These are phyloP conservation scores for Lamellibrachia luymesi DNA, from an alignment of 1,140 invertebrate genomes.

Conservation along the genomic window DNA sequence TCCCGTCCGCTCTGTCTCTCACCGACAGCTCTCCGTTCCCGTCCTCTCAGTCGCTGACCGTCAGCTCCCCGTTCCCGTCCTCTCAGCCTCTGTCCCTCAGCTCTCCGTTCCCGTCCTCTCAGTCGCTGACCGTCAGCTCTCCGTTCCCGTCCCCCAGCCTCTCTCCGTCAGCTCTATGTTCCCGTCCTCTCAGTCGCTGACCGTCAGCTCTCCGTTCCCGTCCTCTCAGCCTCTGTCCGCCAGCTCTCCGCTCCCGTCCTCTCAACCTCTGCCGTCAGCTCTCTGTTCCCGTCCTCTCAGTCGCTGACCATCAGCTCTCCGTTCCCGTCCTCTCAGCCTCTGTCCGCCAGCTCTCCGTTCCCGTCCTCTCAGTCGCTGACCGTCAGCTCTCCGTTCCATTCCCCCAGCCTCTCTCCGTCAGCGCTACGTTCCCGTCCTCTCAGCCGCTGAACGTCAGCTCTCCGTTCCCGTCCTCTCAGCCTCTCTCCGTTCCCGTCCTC, in stretches of 20 bases:
- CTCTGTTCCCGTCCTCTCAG: not conserved
- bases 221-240: not conserved
- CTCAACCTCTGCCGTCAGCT: not conserved
- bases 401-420: no score
- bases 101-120: not conserved
- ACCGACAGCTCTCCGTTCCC: not conserved
- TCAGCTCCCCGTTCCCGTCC: not conserved
- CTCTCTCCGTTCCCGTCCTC: not conserved
- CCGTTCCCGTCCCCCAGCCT: not conserved
- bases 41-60: not conserved
- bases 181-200: not conserved
- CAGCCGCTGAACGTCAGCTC: not conserved
- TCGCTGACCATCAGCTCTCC: not conserved
- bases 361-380: not conserved
- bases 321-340: not conserved
- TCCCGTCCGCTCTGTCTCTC: not conserved
- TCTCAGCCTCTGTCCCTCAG: no score
- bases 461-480: not conserved
- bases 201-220: no score
- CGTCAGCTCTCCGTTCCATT: not conserved
- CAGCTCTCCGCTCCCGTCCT: not conserved
- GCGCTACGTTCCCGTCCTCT: not conserved
- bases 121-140: not conserved
- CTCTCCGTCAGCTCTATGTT: not conserved
- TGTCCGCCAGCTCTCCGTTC: no score